Conservation (phyloP, 2,888 invertebrate genomes). For the Hyposoter didymator region DNA sequence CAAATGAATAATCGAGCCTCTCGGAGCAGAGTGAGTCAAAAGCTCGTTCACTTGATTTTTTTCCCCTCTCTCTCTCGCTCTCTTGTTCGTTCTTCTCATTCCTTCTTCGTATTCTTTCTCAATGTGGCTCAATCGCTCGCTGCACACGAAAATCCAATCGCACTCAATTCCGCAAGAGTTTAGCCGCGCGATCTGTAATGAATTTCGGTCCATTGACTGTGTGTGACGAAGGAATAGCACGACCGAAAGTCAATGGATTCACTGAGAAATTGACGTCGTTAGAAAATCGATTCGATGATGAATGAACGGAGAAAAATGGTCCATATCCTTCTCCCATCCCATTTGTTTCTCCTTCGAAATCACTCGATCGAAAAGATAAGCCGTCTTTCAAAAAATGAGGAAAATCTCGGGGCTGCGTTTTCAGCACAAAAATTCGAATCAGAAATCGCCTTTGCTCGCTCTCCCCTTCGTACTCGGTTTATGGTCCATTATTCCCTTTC, state of each 20-base stretch:
- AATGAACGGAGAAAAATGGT: not conserved
- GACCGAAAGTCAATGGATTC: not conserved
- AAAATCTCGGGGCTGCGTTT: not conserved
- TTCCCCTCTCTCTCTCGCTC: constrained; percentile 11
- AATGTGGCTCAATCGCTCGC: not conserved
- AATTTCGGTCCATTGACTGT: not conserved
- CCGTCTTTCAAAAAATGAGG: not conserved
- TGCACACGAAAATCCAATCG: not conserved
- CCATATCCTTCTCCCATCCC: not conserved
- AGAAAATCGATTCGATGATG: not conserved
- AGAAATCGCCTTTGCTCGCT: constrained; percentile 33
- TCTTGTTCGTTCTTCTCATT: not conserved
- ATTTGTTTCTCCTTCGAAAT: not conserved
- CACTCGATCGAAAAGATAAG: not conserved
- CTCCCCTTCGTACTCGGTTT: not conserved
- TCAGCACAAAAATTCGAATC: not conserved
- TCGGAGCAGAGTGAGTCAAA: constrained; percentile 73
- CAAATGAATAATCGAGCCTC: constrained; percentile 77
- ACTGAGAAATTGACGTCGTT: not conserved
- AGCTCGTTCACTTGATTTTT: constrained; percentile 48
- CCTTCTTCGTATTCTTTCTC: not conserved
- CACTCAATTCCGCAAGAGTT: not conserved
- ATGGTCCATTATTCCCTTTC: constrained; percentile 43
- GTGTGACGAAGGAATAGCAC: not conserved
- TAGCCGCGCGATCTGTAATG: not conserved